These are phyloP conservation scores for Agrilus biguttatus DNA, from an alignment of 2,888 invertebrate species.

Conservation along the genomic window DNA sequence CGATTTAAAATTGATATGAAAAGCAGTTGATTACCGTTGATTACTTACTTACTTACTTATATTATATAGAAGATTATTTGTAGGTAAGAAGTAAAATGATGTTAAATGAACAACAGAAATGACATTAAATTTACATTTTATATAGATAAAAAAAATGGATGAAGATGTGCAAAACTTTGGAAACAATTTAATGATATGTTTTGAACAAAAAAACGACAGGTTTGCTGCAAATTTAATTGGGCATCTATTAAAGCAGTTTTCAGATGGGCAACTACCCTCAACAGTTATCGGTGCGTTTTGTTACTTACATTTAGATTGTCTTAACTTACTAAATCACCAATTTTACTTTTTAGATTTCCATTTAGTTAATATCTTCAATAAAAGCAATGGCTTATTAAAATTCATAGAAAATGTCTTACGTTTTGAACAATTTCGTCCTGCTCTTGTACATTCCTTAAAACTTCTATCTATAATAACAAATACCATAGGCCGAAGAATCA, in stretches of 20 bases:
- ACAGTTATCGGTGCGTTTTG: slow-evolving; percentile 3
- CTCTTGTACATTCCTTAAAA: slow-evolving; percentile 17
- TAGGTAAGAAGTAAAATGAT: too few relatives aligned
- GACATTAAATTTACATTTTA: too few relatives aligned
- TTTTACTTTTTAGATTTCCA: slow-evolving; percentile 18
- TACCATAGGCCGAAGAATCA: slow-evolving; percentile 18
- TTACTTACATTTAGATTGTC: neutral
- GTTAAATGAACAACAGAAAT: too few relatives aligned
- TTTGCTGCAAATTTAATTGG: slow-evolving; percentile 7
- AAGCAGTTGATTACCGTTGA: too few relatives aligned
- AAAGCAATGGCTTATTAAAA: slow-evolving; percentile 15
- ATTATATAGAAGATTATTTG: too few relatives aligned
- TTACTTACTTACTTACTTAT: too few relatives aligned
- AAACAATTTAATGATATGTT: slow-evolving; percentile 6
- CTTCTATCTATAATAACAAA: slow-evolving; percentile 22
- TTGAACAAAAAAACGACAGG: slow-evolving; percentile 3
- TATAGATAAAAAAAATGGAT: slow-evolving; percentile 6
- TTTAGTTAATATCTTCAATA: slow-evolving; percentile 19
- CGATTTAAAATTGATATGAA: too few relatives aligned
- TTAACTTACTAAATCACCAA: neutral
- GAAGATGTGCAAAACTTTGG: slow-evolving; percentile 9
- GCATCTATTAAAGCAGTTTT: slow-evolving; percentile 3
- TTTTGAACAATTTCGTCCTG: slow-evolving; percentile 14
- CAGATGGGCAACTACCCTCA: slow-evolving; percentile 1
- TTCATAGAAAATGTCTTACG: slow-evolving; percentile 15